A percentile compares a stretch with the other conserved stretches of the same genome.
These are phyloP conservation scores for Adela reaumurella DNA, from an alignment of 2,888 invertebrate species.

Conservation along the genomic window DNA sequence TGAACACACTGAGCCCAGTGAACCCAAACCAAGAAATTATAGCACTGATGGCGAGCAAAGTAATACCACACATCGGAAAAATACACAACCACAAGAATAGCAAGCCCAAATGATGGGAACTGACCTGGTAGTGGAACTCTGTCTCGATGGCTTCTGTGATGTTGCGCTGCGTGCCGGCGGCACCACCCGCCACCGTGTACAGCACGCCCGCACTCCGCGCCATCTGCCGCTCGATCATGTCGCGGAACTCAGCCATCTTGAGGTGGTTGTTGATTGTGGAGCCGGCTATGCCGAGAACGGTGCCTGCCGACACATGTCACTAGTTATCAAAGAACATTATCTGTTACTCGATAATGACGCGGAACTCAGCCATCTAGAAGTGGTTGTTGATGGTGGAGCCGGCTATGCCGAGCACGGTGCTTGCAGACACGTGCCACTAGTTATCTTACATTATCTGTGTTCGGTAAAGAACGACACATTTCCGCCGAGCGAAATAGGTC, in stretches of 20 bases:
- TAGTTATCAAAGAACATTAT: slow-evolving; percentile 24
- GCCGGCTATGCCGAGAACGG: slow-evolving; percentile 61
- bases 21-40: too few species aligned
- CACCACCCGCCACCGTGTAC: slow-evolving; percentile 41
- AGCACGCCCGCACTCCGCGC: slow-evolving; percentile 43
- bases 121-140: slow-evolving; percentile 46
- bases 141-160: slow-evolving; percentile 45
- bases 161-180: slow-evolving; percentile 25
- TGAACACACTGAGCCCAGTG: too few species aligned
- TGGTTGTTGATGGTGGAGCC: slow-evolving; percentile 65
- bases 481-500: too few species aligned
- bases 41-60: too few species aligned
- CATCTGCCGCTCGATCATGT: slow-evolving; percentile 56
- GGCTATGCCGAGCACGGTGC: slow-evolving; percentile 61
- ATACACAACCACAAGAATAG: too few species aligned
- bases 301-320: slow-evolving; percentile 31
- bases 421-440: slow-evolving; percentile 19
- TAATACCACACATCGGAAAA: too few species aligned
- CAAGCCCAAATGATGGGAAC: too few species aligned
- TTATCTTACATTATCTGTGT: slow-evolving; percentile 19
- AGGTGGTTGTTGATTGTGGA: slow-evolving; percentile 63
- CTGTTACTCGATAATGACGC: slow-evolving; percentile 56
- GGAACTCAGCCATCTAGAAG: slow-evolving; percentile 61
- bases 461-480: too few species aligned
- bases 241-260: slow-evolving; percentile 62